Conservation (phyloP, 2,888 invertebrate species). For the Drosophila meridionalis region DNA sequence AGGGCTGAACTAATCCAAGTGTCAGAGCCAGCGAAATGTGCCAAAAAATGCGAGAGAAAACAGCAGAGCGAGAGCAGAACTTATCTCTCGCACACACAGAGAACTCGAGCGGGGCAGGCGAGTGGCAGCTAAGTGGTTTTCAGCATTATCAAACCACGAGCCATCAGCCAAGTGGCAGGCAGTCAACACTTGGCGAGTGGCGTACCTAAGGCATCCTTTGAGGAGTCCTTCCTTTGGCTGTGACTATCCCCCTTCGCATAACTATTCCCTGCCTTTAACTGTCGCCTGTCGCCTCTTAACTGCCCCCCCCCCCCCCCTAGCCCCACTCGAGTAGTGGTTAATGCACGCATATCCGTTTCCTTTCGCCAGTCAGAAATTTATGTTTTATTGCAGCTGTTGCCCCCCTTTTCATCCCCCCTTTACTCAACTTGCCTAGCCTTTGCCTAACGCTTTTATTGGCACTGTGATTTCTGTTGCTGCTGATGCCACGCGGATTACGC, state of each 20-base stretch:
- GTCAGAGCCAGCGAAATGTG: slow-evolving; percentile 53
- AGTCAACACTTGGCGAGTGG: slow-evolving; percentile 11
- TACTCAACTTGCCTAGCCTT: neutral
- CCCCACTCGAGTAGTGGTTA: slow-evolving; percentile 37
- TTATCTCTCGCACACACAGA: slow-evolving; percentile 26
- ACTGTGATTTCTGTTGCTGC: slow-evolving; percentile 65
- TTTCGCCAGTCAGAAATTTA: slow-evolving; percentile 55
- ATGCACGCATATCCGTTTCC: slow-evolving; percentile 75
- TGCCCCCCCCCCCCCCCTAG: too few species aligned
- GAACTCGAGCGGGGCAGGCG: slow-evolving; percentile 33
- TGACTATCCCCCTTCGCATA: neutral
- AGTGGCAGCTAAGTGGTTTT: slow-evolving; percentile 67
- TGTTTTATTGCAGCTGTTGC: slow-evolving; percentile 73
- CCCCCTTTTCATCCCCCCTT: neutral
- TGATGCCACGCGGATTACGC: slow-evolving; percentile 63
- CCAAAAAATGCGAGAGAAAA: slow-evolving; percentile 56
- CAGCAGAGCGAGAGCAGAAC: neutral
- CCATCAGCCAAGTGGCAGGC: neutral
- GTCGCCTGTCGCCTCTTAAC: neutral
- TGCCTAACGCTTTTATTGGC: slow-evolving; percentile 68
- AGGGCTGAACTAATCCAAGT: slow-evolving; percentile 50
- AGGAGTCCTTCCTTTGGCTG: neutral
- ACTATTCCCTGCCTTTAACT: neutral
- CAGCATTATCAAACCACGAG: slow-evolving; percentile 46
- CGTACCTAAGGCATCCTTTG: neutral